Evolutionary conservation across 2,797 vertebrate genomes (phyloP).

Genomic region (Yasuhikotakia modesta): DNA sequence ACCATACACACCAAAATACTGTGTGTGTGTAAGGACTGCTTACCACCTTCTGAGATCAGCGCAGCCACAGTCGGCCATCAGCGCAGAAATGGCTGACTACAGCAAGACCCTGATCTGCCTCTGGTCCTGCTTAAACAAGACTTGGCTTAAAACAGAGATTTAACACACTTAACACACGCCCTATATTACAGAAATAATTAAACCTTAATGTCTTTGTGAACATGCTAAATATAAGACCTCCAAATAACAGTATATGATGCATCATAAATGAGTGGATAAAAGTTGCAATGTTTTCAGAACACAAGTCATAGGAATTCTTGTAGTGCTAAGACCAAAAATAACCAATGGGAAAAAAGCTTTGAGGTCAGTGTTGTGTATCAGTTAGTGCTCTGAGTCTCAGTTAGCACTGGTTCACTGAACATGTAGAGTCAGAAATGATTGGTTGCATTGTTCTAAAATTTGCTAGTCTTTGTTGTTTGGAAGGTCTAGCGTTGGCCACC

Average conservation of each 20-base stretch:
- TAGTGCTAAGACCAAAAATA: background rate
- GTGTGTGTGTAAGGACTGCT: too few relatives aligned
- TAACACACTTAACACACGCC: slow-evolving; percentile 31
- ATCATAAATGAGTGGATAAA: background rate
- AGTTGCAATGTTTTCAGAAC: background rate
- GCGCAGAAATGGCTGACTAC: slow-evolving; percentile 38
- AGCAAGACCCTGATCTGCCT: slow-evolving; percentile 41
- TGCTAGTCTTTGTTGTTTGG: slow-evolving; percentile 73
- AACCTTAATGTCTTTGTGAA: background rate
- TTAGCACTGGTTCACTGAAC: slow-evolving; percentile 68
- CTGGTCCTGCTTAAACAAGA: slow-evolving; percentile 26
- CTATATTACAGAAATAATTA: slow-evolving; percentile 43
- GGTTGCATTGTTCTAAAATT: slow-evolving; percentile 69
- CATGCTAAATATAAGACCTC: background rate
- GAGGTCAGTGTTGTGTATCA: background rate
- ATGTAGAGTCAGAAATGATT: slow-evolving; percentile 63
- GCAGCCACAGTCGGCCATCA: slow-evolving; percentile 43
- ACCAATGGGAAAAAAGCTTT: background rate
- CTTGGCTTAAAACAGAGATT: slow-evolving; percentile 34
- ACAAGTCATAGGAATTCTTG: background rate
- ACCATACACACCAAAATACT: slow-evolving; percentile 41
- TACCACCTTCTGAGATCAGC: slow-evolving; percentile 34
- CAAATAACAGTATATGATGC: background rate
- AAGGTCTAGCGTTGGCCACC: slow-evolving; percentile 65
- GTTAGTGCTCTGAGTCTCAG: slow-evolving; percentile 63